Evolutionary conservation across 2,113 vertebrate species (phyloP).

Genomic region (Vanacampus margaritifer): DNA sequence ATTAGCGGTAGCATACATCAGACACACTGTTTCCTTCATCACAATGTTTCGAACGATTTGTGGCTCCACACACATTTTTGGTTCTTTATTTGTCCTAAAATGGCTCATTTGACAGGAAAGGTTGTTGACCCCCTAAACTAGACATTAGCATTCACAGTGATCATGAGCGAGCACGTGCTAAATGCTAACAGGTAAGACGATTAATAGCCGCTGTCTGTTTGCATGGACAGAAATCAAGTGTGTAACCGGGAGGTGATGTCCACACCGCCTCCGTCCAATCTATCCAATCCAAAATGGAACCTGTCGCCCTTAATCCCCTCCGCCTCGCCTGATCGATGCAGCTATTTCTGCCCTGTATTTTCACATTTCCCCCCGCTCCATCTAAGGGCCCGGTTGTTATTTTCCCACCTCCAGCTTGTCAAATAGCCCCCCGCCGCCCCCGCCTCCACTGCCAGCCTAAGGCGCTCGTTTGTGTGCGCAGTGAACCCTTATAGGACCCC

Average conservation of each 20-base stretch:
- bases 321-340: slow-evolving; percentile 52
- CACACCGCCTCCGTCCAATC: slow-evolving; percentile 7
- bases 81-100: too few relatives aligned
- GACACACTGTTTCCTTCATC: too few relatives aligned
- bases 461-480: slow-evolving; percentile 48
- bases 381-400: slow-evolving; percentile 13
- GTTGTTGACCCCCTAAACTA: too few relatives aligned
- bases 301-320: slow-evolving; percentile 51
- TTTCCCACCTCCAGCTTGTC: slow-evolving; percentile 24
- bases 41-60: too few relatives aligned
- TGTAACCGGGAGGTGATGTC: background rate
- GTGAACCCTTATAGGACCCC: slow-evolving; percentile 55
- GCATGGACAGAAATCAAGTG: slow-evolving; percentile 2
- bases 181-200: background rate
- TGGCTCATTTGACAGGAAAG: too few relatives aligned
- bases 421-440: slow-evolving; percentile 33
- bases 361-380: slow-evolving; percentile 32
- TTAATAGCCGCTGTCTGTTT: background rate
- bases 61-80: too few relatives aligned
- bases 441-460: slow-evolving; percentile 44
- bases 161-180: background rate
- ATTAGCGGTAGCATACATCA: too few relatives aligned
- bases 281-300: slow-evolving; percentile 54
- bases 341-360: slow-evolving; percentile 52
- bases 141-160: background rate